Evolutionary conservation across 2,113 vertebrate species (phyloP), one percentile per base, ranked within the genome.

Genomic region (Corythoichthys intestinalis): DNA sequence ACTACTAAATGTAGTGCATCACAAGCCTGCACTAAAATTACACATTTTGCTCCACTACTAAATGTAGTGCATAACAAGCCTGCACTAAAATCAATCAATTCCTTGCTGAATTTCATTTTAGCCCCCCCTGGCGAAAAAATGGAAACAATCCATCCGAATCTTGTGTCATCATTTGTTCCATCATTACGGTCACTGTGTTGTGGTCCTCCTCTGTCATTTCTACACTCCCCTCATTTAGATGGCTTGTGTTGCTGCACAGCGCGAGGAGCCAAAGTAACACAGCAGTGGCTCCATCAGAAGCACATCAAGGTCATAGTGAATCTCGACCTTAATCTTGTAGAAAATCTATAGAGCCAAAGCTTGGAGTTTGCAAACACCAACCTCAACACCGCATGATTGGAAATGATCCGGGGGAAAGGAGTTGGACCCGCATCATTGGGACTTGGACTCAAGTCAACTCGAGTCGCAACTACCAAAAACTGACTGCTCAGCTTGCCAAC

Each of bases 101-200:
- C 54, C 20, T 34, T 12, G 1, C 12, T 35, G 28, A 57, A 57
- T 57, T 35, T 39, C 4, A 58, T 41, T n/a, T 44, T n/a, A 62
- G 8, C 41, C 17, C 10, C 4, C 1, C 41, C 3, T 12, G 8
- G 66, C 65, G 46, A 71, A 74, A 68, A 75, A 52, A 78, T 59
- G 62, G 62, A 63, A 78, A 70, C 70, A 92, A 90, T 90, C 91
- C 89, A 39, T 92, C 92, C 63, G 90, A 91, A 66, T 91, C 89
- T 54, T 89, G 82, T 66, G 70, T 85, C 20, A 65, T 76, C 39
- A 48, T 76, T 54, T 89, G 82, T 66, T 72, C 86, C n/a, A 66
- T 76, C 37, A 48, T 76, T 75, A 50, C 2, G 7, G 70, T 72
- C 71, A 72, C 73, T 53, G 62, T 67, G 71, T 83, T 75, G 4